Evolutionary conservation across 92 coral and sea anemone genomes (phyloP), one percentile per base, ranked within the genome.

Genomic region (Pocillopora meandrina): DNA sequence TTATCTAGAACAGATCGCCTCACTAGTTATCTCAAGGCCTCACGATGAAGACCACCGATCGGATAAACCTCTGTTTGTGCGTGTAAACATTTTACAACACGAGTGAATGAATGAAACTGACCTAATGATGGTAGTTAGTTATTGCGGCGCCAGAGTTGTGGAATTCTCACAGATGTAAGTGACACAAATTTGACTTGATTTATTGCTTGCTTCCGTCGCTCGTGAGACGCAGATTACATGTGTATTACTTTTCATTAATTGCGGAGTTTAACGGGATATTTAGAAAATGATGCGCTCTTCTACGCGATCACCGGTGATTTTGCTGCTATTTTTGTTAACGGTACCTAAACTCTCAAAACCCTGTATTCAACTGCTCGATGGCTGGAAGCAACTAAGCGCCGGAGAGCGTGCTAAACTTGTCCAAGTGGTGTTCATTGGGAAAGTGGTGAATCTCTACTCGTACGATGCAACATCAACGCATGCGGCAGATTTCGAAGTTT

Each of bases 351-450:
- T 91, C 68, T 88, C 89, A 57, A 93, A 89, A 66, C 95, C 98
- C 21, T 94, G 98, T 71, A 92, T 94, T 55, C 33, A 55, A 12
- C 20, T 89, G 17, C 92, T 95, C 11, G 76, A 92, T 19, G 98
- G 97, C 23, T 93, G 99, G 98, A 92, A 88, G 65, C 92, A 78
- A 68, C 75, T 85, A 76, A 66, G 91, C 64, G 93, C 82, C 5
- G 95, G 92, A 0, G 89, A 95, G 73, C 90, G 97, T 80, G 98
- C 99, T 6, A 84, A 82, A 76, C 85, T 77, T 36, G 95, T 92
- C 18, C 82, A 86, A 68, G 98, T 97, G 12, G 99, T 97, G 17
- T 93, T 95, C 78, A 85, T 93, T 35, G 99, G 98, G 21, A 95
- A 91, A 77, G 92, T 94, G n/a, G 85, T 91, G 17, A 85, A 87